A percentile compares a stretch with the other conserved stretches of the same genome.
Conservation (phyloP, 2,888 invertebrate genomes). For the Eristalis pertinax region DNA sequence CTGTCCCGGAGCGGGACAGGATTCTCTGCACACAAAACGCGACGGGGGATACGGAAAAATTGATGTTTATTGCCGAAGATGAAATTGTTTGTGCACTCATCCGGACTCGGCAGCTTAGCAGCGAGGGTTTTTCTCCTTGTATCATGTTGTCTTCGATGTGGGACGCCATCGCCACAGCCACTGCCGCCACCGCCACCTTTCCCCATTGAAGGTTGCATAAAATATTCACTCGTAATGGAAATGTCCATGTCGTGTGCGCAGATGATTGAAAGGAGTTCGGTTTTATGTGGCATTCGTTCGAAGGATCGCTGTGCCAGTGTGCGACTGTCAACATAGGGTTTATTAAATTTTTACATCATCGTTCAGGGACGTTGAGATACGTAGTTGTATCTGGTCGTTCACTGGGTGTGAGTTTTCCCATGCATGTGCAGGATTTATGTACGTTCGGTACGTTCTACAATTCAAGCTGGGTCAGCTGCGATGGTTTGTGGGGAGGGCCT, state of each 20-base stretch:
- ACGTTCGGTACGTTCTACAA: neutral
- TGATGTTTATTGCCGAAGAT: conserved; percentile 55
- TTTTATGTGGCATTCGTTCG: conserved; percentile 29
- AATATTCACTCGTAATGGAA: conserved; percentile 28
- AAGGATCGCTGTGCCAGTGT: conserved; percentile 9
- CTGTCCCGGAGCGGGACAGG: conserved; percentile 30
- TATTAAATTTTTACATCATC: conserved; percentile 24
- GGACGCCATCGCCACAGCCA: neutral
- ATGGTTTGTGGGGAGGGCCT: too few relatives aligned
- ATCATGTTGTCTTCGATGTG: neutral
- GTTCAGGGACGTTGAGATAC: neutral
- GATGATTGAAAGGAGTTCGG: conserved; percentile 7
- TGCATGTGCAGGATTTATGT: neutral
- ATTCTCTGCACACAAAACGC: conserved; percentile 24
- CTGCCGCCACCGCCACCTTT: neutral
- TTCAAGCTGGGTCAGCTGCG: neutral
- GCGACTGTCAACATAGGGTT: conserved; percentile 7
- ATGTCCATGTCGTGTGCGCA: conserved; percentile 27
- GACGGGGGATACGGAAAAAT: conserved; percentile 40
- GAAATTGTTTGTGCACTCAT: conserved; percentile 26
- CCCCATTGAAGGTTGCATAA: neutral
- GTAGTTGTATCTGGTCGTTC: neutral
- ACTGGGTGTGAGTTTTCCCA: neutral
- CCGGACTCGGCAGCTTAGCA: conserved; percentile 8
- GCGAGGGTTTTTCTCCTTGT: neutral